phyloP scores from a whole-genome alignment of 2,888 invertebrate species.

The Drosophila macrothrix region DNA sequence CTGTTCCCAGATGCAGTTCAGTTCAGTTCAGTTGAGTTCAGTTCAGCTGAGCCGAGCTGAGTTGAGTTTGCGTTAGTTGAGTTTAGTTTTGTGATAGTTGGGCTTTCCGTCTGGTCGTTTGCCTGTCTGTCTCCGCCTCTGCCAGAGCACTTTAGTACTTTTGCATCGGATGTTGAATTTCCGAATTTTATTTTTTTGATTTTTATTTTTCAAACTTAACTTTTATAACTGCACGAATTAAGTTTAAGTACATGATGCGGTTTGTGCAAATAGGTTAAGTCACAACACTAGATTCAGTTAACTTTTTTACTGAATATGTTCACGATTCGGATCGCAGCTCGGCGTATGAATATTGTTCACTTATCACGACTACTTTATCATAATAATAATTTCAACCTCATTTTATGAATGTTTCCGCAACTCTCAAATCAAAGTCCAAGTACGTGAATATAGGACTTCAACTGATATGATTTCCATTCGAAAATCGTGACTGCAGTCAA shows the following conservation, averaged over 20 bases:
- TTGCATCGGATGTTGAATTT: conserved; percentile 76
- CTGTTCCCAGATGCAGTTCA: conserved; percentile 32
- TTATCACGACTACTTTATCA: not conserved
- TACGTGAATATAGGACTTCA: not conserved
- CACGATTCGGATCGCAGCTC: not conserved
- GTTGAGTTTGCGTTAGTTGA: conserved; percentile 35
- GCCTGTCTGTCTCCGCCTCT: conserved; percentile 24
- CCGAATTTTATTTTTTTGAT: conserved; percentile 40
- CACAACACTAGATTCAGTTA: not conserved
- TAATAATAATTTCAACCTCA: not conserved
- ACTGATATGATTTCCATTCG: conserved; percentile 18
- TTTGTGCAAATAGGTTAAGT: conserved; percentile 14
- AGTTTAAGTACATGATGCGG: conserved; percentile 6
- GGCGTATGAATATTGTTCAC: not conserved
- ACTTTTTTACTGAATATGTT: not conserved
- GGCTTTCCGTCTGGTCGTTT: conserved; percentile 52
- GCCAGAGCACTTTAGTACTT: conserved; percentile 51
- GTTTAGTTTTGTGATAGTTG: conserved; percentile 57
- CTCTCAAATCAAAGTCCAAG: conserved; percentile 11
- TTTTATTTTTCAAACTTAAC: conserved; percentile 2
- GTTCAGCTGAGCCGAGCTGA: conserved; percentile 25
- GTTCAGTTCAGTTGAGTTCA: conserved; percentile 33
- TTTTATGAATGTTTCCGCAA: not conserved
- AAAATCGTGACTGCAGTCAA: conserved; percentile 35
- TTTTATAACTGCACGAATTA: conserved; percentile 14